Base-by-base conservation (phyloP, 2,888 invertebrate genomes). In the Liodrosophila aerea region DNA sequence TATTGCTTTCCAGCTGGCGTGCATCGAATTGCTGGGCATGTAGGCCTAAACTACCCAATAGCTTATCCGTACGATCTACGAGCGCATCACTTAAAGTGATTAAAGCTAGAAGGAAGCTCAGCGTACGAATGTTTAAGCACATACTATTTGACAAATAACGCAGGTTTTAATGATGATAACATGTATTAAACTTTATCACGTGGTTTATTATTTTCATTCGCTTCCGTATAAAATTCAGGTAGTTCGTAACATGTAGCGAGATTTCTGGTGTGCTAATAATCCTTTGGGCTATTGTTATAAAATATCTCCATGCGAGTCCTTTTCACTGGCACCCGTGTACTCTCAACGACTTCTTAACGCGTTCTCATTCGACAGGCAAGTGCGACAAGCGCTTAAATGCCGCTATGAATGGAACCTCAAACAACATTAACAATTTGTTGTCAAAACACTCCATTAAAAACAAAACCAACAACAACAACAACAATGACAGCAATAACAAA, bases 261-360 rank as follows among this genome's bases (percentile, higher is more conserved):
- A n/a, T n/a, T n/a, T n/a, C n/a, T n/a, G n/a, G n/a, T n/a, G n/a
- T n/a, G n/a, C n/a, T n/a, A n/a, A n/a, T n/a, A n/a, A 22, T 4
- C 22, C 13, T 9, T 18, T 16, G 18, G 9, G 11, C 13, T 9
- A 9, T n/a, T n/a, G n/a, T n/a, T n/a, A n/a, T n/a, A n/a, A n/a
- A n/a, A n/a, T n/a, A n/a, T n/a, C n/a, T n/a, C n/a, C n/a, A 11
- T 33, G 15, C 13, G 4, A 43, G 37, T 31, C 22, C 22, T 34
- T 3, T 22, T n/a, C 8, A 15, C n/a, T 5, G 30, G 18, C 37
- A 18, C 27, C 16, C 50, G 46, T 52, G 56, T 44, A 53, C 34
- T 37, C 54, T 36, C 41, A 37, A 40, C 59, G 63, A 77, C 86
- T 77, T 81, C 82, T 83, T 64, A 53, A 76, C 69, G 69, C 85